A percentile compares a stretch with the other conserved stretches of the same genome.
These are phyloP conservation scores for Mesorhabditis belari DNA, from an alignment of 2,888 invertebrate genomes.

Conservation along the genomic window DNA sequence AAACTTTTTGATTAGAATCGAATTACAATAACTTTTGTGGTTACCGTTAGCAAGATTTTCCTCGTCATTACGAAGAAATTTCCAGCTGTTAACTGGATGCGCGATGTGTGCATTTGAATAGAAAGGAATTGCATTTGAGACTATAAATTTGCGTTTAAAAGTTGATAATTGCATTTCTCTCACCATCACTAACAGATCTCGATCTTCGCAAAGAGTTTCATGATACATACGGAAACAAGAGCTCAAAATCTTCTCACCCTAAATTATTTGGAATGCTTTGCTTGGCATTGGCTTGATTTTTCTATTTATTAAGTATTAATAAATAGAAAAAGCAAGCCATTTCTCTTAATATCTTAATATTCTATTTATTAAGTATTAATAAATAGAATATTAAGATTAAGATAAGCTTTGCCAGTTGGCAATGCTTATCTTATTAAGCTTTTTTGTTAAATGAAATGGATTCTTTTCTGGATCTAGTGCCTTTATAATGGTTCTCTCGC, in stretches of 20 bases:
- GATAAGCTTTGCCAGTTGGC: too few relatives aligned
- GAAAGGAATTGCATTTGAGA: constrained; percentile 32
- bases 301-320: too few relatives aligned
- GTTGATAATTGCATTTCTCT: background rate
- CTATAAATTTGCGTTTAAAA: constrained; percentile 6
- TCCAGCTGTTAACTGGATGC: constrained; percentile 11
- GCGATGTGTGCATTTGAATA: constrained; percentile 26
- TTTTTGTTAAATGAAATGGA: too few relatives aligned
- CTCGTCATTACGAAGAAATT: constrained; percentile 34
- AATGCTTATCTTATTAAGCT: too few relatives aligned
- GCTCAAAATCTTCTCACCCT: constrained; percentile 26
- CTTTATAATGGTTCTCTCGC: too few relatives aligned
- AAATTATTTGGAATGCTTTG: background rate
- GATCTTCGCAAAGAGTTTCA: constrained; percentile 28
- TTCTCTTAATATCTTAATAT: too few relatives aligned
- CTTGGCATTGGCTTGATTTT: too few relatives aligned
- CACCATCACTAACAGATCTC: constrained; percentile 28
- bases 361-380: too few relatives aligned
- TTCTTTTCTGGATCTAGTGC: too few relatives aligned
- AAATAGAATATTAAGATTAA: too few relatives aligned
- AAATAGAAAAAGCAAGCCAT: background rate
- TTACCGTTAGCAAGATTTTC: constrained; percentile 26
- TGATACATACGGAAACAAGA: constrained; percentile 35
- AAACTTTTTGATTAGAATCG: background rate
- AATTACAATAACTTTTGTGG: background rate